Evolutionary conservation across 2,888 invertebrate genomes (phyloP).

Genomic region (Euplexia lucipara): DNA sequence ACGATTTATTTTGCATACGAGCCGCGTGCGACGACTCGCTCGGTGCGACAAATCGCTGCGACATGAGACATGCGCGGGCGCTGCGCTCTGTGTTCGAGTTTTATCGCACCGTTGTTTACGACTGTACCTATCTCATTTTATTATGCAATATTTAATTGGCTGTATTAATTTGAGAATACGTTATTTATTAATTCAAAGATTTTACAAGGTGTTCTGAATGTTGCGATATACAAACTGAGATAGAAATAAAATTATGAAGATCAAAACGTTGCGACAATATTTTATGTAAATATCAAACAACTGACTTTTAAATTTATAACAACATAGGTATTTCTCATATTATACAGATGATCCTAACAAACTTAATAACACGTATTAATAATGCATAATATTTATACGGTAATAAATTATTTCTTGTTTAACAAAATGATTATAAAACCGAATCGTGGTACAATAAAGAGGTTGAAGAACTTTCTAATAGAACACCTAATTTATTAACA

Average conservation of each 20-base stretch:
- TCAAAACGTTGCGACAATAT: constrained; percentile 28
- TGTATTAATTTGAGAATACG: constrained; percentile 30
- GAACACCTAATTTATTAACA: constrained; percentile 57
- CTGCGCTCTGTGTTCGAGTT: constrained; percentile 27
- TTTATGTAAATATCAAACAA: constrained; percentile 40
- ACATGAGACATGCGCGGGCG: constrained; percentile 45
- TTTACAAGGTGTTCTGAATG: constrained; percentile 33
- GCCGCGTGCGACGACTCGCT: constrained; percentile 40
- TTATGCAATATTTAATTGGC: constrained; percentile 54
- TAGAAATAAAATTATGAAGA: constrained; percentile 28
- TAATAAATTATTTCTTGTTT: constrained; percentile 34
- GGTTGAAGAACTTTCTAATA: constrained; percentile 61
- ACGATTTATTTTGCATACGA: constrained; percentile 76
- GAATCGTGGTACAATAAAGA: constrained; percentile 30
- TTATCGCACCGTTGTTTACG: constrained; percentile 51
- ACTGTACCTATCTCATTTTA: constrained; percentile 47
- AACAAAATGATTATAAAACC: constrained; percentile 36
- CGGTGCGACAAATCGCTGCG: constrained; percentile 57
- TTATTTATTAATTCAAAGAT: constrained; percentile 54
- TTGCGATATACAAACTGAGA: constrained; percentile 32
- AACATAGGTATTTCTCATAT: constrained; percentile 13
- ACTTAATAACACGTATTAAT: constrained; percentile 43
- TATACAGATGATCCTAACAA: constrained; percentile 32
- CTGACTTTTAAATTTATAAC: constrained; percentile 33
- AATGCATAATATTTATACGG: constrained; percentile 53